These are phyloP conservation scores for Rhyacichthys aspro DNA, from an alignment of 2,797 vertebrate species.

Conservation along the genomic window DNA sequence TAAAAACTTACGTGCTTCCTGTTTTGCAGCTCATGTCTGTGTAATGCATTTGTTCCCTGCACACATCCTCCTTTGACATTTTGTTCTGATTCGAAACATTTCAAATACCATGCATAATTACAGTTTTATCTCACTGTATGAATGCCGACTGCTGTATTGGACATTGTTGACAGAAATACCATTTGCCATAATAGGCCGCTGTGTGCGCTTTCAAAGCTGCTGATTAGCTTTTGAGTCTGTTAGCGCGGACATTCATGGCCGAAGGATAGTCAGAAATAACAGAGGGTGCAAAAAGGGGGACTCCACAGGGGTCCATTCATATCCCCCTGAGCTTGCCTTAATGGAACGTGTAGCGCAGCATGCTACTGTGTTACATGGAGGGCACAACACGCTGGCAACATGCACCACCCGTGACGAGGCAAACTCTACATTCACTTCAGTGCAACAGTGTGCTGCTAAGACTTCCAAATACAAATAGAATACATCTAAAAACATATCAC, in stretches of 20 bases:
- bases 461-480: too few relatives aligned
- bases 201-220: slow-evolving; percentile 35
- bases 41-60: slow-evolving; percentile 40
- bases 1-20: slow-evolving; percentile 51
- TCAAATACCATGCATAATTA: slow-evolving; percentile 54
- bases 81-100: slow-evolving; percentile 18
- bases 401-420: slow-evolving; percentile 1
- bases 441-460: not conserved
- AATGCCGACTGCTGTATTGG: slow-evolving; percentile 36
- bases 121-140: slow-evolving; percentile 28
- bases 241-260: slow-evolving; percentile 10
- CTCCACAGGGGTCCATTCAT: slow-evolving; percentile 48
- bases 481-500: not conserved
- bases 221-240: slow-evolving; percentile 29
- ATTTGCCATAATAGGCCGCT: slow-evolving; percentile 14
- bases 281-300: slow-evolving; percentile 28
- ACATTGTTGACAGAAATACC: slow-evolving; percentile 23
- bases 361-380: slow-evolving; percentile 33
- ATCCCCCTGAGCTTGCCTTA: slow-evolving; percentile 41
- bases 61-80: slow-evolving; percentile 52
- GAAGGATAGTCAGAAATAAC: slow-evolving; percentile 29
- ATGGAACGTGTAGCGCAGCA: slow-evolving; percentile 56
- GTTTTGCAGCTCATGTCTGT: slow-evolving; percentile 40
- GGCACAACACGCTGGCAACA: slow-evolving; percentile 14
- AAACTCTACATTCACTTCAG: slow-evolving; percentile 63